Conservation (phyloP, 1,140 invertebrate species). For the Tigriopus japonicus region DNA sequence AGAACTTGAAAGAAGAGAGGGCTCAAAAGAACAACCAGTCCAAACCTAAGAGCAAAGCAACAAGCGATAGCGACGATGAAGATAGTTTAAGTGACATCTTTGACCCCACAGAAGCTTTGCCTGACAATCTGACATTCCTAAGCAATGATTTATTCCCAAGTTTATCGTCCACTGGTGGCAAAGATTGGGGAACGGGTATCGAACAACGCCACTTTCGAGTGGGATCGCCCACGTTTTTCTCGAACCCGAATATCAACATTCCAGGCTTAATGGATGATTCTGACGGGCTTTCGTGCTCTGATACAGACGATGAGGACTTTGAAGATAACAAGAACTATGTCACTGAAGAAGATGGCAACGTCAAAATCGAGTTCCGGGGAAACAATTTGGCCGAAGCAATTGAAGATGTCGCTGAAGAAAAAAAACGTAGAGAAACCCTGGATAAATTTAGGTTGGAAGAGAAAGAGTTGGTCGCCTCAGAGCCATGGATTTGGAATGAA, state of each 20-base stretch:
- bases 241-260: constrained; percentile 20
- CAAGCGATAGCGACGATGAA: constrained; percentile 21
- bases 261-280: constrained; percentile 19
- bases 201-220: constrained; percentile 19
- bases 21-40: background rate
- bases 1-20: background rate
- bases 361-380: constrained; percentile 55
- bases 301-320: constrained; percentile 22
- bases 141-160: constrained; percentile 17
- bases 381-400: constrained; percentile 65
- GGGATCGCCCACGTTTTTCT: constrained; percentile 19
- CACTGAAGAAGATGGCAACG: constrained; percentile 16
- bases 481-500: constrained; percentile 25
- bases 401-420: constrained; percentile 36
- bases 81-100: constrained; percentile 23
- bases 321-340: constrained; percentile 1
- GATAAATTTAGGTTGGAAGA: constrained; percentile 19
- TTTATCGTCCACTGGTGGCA: constrained; percentile 17
- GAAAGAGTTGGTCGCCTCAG: constrained; percentile 19
- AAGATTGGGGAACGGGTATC: constrained; percentile 22
- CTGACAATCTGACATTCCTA: constrained; percentile 26
- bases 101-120: constrained; percentile 25
- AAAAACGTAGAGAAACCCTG: constrained; percentile 17
- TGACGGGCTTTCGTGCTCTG: constrained; percentile 21
- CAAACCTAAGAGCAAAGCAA: constrained; percentile 15